Percentiles rank a stretch among this genome's conserved stretches.
Evolutionary conservation across 1,140 invertebrate genomes (phyloP).

Genomic region (Tetramorium simillimum): DNA sequence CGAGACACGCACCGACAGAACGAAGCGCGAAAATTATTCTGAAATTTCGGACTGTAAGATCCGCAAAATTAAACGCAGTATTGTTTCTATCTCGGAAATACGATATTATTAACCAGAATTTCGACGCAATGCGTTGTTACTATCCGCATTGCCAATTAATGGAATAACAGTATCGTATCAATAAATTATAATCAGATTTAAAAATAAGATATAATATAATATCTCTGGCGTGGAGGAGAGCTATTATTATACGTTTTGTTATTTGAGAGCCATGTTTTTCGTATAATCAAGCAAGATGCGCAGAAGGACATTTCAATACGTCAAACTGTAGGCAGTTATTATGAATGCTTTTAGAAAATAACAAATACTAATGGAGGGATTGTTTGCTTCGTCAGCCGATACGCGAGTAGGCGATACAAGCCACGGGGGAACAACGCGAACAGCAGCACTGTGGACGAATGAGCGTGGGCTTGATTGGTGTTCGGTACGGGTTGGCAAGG

Average conservation of each 20-base stretch:
- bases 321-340: constrained; percentile 8
- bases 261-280: neutral
- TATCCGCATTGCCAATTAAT: neutral
- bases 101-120: constrained; percentile 7
- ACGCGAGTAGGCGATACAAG: neutral
- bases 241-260: neutral
- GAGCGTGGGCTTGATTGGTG: constrained; percentile 59
- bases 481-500: constrained; percentile 60
- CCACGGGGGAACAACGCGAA: neutral
- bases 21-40: neutral
- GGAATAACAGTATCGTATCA: neutral
- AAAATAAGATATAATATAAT: constrained; percentile 2
- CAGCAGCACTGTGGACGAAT: constrained; percentile 5
- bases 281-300: neutral
- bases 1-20: neutral
- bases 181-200: neutral
- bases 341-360: constrained; percentile 36
- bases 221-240: neutral
- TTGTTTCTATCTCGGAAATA: neutral
- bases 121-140: neutral
- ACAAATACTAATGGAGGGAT: constrained; percentile 23
- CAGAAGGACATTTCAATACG: neutral
- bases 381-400: constrained; percentile 38
- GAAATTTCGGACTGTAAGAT: neutral
- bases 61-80: constrained; percentile 6